These are phyloP conservation scores for Tadarida brasiliensis DNA, from an alignment of 2,797 vertebrate species.

Conservation along the genomic window DNA sequence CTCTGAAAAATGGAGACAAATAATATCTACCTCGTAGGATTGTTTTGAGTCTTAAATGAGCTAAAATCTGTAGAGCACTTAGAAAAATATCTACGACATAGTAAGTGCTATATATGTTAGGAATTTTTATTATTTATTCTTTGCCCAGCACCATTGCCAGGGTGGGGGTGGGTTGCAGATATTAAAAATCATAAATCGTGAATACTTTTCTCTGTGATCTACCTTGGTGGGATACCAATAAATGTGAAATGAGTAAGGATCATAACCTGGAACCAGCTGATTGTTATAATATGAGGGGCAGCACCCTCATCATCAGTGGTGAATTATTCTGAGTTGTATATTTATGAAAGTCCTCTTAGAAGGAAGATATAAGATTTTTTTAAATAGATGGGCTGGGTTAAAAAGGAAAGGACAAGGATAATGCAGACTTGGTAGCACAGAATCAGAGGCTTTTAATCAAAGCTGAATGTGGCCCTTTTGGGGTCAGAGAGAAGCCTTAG, in stretches of 20 bases:
- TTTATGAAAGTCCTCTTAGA: background rate
- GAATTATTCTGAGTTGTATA: background rate
- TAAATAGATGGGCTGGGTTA: background rate
- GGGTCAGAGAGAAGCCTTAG: background rate
- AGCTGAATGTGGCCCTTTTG: background rate
- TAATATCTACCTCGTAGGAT: background rate
- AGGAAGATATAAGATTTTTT: slow-evolving; percentile 5
- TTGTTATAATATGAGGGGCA: background rate
- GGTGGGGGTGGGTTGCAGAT: background rate
- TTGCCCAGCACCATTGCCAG: background rate
- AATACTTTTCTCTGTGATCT: background rate
- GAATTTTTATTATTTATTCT: slow-evolving; percentile 33
- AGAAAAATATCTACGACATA: background rate
- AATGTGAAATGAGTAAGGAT: background rate
- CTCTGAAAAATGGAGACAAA: slow-evolving; percentile 24
- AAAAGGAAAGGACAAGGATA: background rate
- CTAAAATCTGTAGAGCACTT: slow-evolving; percentile 9
- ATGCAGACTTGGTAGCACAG: background rate
- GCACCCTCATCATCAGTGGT: background rate
- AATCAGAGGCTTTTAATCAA: background rate
- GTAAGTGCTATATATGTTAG: background rate
- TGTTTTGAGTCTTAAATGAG: background rate
- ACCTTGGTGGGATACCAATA: background rate
- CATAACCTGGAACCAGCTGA: background rate
- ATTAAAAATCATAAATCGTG: background rate